Evolutionary conservation across 2,888 invertebrate species (phyloP), one percentile per base, ranked within the genome.

Genomic region (Ferdinandea cuprea): DNA sequence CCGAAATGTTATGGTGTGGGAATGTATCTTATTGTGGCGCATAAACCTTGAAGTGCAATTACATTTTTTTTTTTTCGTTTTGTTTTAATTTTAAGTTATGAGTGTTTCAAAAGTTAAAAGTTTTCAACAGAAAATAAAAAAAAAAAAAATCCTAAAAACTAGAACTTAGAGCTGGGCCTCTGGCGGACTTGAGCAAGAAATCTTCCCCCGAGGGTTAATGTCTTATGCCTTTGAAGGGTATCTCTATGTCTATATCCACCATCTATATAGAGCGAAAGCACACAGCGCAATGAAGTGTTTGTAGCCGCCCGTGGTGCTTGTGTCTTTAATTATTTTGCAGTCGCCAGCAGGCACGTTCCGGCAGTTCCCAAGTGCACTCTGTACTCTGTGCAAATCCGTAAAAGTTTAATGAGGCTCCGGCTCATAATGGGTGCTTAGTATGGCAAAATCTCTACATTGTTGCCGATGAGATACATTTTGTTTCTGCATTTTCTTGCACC

Each of bases 251-350:
- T n/a, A n/a, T n/a, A n/a, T n/a, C n/a, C n/a, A n/a, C n/a, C n/a
- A n/a, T n/a, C n/a, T n/a, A 21, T 25, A 15, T 21, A 15, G 25
- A 58, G 35, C 9, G 30, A 35, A 35, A 37, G 65, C 37, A 2
- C 6, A 15, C 44, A 44, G 40, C 13, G 17, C 50, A 77, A 83
- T 78, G 66, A 73, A 83, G 72, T 73, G 56, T 40, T 21, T 78
- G 52, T 37, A 56, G 58, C 66, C 78, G 58, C 66, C 78, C 37
- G 44, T 44, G 66, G 83, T 68, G 72, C 78, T 83, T 83, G 63
- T 78, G 78, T 83, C 61, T 78, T 83, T 73, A 83, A 78, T 83
- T 83, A 83, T 83, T 72, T 72, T 68, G 40, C 78, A 83, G 71
- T 83, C 61, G 78, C 77, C 78, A 68, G 61, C 72, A 83, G 83